Evolutionary conservation across 2,797 vertebrate genomes (phyloP).

Genomic region (Myotis vivesi): DNA sequence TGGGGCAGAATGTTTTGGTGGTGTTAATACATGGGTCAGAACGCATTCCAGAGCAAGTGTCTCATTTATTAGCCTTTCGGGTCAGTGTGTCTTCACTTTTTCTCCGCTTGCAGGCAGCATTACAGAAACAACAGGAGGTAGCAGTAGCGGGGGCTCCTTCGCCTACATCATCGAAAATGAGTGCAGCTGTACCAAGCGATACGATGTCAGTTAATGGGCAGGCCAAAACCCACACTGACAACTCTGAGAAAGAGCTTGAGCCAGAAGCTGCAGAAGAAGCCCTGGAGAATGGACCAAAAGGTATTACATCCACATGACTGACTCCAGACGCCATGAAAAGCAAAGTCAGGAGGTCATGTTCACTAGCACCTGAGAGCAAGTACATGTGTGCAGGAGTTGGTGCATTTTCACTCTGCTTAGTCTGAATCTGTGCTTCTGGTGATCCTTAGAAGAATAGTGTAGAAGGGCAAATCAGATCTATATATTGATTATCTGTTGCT

Average conservation of each 20-base stretch:
- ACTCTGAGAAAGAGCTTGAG: constrained; percentile 90
- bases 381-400: background rate
- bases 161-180: constrained; percentile 83
- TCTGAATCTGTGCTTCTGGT: background rate
- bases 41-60: background rate
- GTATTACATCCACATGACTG: constrained; percentile 69
- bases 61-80: background rate
- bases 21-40: background rate
- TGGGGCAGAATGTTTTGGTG: background rate
- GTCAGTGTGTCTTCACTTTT: constrained; percentile 27
- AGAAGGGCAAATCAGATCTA: background rate
- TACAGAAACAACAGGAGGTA: constrained; percentile 93
- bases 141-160: constrained; percentile 80
- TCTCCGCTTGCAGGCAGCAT: constrained; percentile 88
- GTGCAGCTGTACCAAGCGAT: constrained; percentile 83
- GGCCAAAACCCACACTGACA: constrained; percentile 89
- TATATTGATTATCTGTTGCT: background rate
- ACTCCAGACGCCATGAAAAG: background rate
- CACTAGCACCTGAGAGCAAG: background rate
- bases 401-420: background rate
- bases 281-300: constrained; percentile 96
- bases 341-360: background rate
- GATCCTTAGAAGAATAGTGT: background rate
- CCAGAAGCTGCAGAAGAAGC: constrained; percentile 92
- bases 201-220: constrained; percentile 91